Evolutionary conservation across 2,888 invertebrate genomes (phyloP), one percentile per base, ranked within the genome.

Genomic region (Lysandra bellargus): DNA sequence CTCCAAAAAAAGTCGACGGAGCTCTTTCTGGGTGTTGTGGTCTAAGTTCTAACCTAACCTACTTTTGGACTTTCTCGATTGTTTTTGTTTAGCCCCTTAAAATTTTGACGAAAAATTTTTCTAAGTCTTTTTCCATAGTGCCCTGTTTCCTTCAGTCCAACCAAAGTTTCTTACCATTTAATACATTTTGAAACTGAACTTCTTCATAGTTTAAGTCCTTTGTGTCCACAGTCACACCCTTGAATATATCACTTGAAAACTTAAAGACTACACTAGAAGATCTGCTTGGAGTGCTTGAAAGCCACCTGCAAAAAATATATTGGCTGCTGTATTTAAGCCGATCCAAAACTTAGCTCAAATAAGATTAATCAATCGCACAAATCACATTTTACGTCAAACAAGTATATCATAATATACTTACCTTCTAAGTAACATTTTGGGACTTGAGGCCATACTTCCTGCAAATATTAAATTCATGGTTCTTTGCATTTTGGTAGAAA

Each of bases 211-310:
- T 69, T 6, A 44, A 30, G 12, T 72, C 69, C 44, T 33, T 44
- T 23, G 61, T 69, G 14, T 78, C 49, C 12, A 69, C 30, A 6
- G 64, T 78, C 0, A 78, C 64, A 72, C 64, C 69, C 44, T 78
- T 64, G 23, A 53, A 76, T 76, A 33, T 30, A 76, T 76, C 76
- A 76, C 33, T 53, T 76, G 76, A 14, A 76, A 30, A 30, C 49
- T 33, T 57, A 37, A 76, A 76, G n/a, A 57, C 33, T 33, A 30
- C 17, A 76, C 30, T 76, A 14, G 76, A 57, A 57, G 37, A 76
- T 33, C 76, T 3, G 12, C 17, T 57, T 30, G 33, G 30, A 5
- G 57, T 33, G 33, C 57, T 57, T 17, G 76, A 57, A n/a, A 76
- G 17, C 53, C 49, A 76, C 53, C 76, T 76, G 57, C 33, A 76